Evolutionary conservation across 1,140 invertebrate genomes (phyloP).

Genomic region (Nebria ingens): DNA sequence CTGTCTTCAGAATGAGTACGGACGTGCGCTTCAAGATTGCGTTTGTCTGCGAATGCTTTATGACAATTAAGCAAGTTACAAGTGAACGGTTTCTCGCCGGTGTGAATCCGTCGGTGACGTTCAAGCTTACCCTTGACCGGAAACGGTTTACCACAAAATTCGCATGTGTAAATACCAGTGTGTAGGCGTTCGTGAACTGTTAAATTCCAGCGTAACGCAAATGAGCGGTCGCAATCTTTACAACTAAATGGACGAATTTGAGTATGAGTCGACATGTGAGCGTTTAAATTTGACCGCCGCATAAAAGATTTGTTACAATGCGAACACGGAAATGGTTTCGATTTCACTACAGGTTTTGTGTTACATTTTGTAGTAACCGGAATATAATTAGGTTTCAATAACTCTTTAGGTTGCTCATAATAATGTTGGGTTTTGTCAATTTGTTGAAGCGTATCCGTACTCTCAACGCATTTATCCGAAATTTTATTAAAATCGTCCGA

Average conservation of each 20-base stretch:
- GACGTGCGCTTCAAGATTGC: constrained; percentile 19
- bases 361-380: neutral
- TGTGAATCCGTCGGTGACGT: constrained; percentile 20
- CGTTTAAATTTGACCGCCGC: constrained; percentile 17
- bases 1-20: constrained; percentile 16
- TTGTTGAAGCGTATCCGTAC: neutral
- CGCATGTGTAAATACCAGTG: constrained; percentile 16
- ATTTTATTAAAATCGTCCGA: constrained; percentile 1
- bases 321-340: constrained; percentile 15
- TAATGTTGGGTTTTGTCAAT: neutral
- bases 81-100: constrained; percentile 18
- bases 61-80: constrained; percentile 18
- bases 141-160: constrained; percentile 18
- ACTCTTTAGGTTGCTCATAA: neutral
- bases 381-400: neutral
- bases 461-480: neutral
- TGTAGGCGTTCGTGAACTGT: constrained; percentile 18
- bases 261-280: constrained; percentile 18
- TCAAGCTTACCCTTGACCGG: constrained; percentile 19
- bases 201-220: constrained; percentile 16
- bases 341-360: neutral
- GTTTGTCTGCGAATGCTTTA: constrained; percentile 19
- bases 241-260: constrained; percentile 19
- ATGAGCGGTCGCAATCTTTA: constrained; percentile 18
- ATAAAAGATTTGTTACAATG: constrained; percentile 18